Conservation (phyloP, 2,797 vertebrate species). For the Mycteria americana region DNA sequence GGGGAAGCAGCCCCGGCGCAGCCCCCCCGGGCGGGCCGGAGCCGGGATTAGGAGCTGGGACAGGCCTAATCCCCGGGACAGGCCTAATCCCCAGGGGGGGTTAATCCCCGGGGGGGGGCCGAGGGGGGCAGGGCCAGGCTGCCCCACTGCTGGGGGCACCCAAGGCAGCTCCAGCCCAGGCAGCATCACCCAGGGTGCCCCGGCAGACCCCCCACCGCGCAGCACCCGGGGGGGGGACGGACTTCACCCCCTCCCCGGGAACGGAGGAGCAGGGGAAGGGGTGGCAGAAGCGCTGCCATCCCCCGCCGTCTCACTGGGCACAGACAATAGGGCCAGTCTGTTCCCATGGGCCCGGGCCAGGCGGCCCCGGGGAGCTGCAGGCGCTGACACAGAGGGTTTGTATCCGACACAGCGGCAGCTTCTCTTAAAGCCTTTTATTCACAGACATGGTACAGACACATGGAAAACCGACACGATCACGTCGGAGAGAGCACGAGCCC, state of each 20-base stretch:
- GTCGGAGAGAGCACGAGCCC: background rate
- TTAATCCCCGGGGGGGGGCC: background rate
- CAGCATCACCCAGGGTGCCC: rapidly evolving
- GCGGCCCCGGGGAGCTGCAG: rapidly evolving
- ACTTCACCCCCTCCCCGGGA: rapidly evolving
- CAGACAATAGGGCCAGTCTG: background rate
- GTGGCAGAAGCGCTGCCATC: background rate
- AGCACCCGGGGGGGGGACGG: rapidly evolving
- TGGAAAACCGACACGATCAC: conserved; percentile 66
- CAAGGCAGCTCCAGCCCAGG: too few relatives aligned
- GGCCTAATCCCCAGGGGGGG: background rate
- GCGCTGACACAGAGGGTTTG: background rate
- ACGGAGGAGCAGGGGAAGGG: background rate
- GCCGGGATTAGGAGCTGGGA: rapidly evolving
- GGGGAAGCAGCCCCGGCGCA: too few relatives aligned
- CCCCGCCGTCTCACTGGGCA: background rate
- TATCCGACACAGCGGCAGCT: background rate
- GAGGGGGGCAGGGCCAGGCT: background rate
- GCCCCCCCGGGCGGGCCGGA: too few relatives aligned
- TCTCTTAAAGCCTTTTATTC: conserved; percentile 75
- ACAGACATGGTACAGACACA: conserved; percentile 67
- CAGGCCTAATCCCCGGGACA: background rate
- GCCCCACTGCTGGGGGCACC: too few relatives aligned
- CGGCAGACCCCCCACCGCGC: rapidly evolving
- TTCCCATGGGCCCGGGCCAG: background rate